These are phyloP conservation scores for Zophobas atratus DNA, from an alignment of 1,140 invertebrate species.

Conservation along the genomic window DNA sequence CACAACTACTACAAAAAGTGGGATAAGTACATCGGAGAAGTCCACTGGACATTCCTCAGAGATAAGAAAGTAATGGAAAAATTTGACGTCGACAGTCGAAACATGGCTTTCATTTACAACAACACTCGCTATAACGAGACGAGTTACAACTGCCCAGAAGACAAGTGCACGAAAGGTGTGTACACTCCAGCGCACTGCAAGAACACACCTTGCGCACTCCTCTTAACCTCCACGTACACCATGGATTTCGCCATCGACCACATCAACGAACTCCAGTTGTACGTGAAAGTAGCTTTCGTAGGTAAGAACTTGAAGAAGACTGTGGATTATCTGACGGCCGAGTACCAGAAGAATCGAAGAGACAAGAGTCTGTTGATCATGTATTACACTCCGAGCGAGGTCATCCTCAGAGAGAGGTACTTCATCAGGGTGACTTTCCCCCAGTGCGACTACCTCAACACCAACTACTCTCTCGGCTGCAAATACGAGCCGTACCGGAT, in stretches of 20 bases:
- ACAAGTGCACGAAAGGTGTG: constrained; percentile 72
- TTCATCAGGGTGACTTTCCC: constrained; percentile 72
- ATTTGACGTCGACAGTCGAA: constrained; percentile 68
- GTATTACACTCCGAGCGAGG: constrained; percentile 78
- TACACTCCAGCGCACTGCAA: constrained; percentile 73
- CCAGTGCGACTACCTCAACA: constrained; percentile 69
- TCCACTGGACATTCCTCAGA: constrained; percentile 72
- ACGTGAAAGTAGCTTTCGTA: constrained; percentile 77
- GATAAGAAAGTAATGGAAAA: constrained; percentile 65
- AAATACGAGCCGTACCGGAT: constrained; percentile 78
- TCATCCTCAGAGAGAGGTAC: constrained; percentile 72
- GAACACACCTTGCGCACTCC: constrained; percentile 70
- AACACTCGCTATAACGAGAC: constrained; percentile 26
- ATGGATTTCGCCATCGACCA: constrained; percentile 72
- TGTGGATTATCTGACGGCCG: constrained; percentile 67
- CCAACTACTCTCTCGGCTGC: constrained; percentile 67
- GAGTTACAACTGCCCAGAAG: constrained; percentile 71
- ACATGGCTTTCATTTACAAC: not conserved
- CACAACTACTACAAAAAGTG: constrained; percentile 52
- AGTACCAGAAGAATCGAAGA: constrained; percentile 56
- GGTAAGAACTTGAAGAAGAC: constrained; percentile 72
- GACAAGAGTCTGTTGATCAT: constrained; percentile 75
- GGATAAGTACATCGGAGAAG: constrained; percentile 54
- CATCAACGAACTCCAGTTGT: constrained; percentile 71
- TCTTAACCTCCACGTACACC: constrained; percentile 72